Base-by-base conservation (phyloP, 2,888 invertebrate species). In the Idaea aversata region DNA sequence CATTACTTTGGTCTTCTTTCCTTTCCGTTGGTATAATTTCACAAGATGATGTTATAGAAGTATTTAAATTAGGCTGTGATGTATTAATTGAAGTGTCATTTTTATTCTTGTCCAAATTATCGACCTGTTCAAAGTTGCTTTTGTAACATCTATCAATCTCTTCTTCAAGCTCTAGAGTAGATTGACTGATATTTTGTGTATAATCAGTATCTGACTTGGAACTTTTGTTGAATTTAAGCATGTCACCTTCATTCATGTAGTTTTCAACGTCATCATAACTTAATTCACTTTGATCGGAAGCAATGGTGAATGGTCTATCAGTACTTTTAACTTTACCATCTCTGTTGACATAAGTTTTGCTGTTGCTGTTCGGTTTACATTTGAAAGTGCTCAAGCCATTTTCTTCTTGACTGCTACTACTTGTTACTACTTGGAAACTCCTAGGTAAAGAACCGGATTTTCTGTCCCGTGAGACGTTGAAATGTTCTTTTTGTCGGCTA, bases 371-470 rank as follows among this genome's bases (percentile, higher is more conserved):
- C 68, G 90, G 87, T 82, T 90, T 88, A 82, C 84, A 88, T 88
- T 90, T 90, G 80, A 88, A 88, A 15, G 88, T 84, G 62, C 80
- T 89, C 65, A 86, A 80, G 70, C 87, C 87, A 62, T 77, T 86
- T 35, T 93, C 93, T 58, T 94, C 93, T 72, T 90, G 93, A 64
- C 91, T 93, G 13, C 47, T 47, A 5, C 13, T 59, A 74, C 93
- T 93, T 3, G 94, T 93, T 60, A 93, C 89, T 36, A 95, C 93
- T 86, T 96, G 96, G 76, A 97, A 97, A 77, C 96, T 96, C 75
- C 97, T 93, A 0, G 97, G 97, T 65, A 97, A 84, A 0, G 97
- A 97, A 34, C 96, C 97, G 15, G 96, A 95, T 83, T 97, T 97
- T 79, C 95, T 94, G 64, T 93, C 93, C 64, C 94, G 93, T 0